Percentiles rank a stretch among this genome's conserved stretches.
phyloP scores from a whole-genome alignment of 2,113 vertebrate species.

The Salvelinus alpinus region DNA sequence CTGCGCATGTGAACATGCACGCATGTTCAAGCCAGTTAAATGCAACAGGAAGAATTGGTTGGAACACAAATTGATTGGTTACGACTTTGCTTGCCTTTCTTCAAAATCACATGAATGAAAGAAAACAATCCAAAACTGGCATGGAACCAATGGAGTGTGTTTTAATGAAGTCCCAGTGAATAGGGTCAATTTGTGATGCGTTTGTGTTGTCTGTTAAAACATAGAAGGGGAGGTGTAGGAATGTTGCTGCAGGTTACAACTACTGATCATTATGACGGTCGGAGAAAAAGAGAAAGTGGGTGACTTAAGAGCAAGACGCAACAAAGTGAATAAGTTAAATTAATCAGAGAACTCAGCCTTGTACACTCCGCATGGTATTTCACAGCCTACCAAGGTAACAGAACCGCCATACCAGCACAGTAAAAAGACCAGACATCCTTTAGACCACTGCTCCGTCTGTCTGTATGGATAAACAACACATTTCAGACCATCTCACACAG shows the following conservation, averaged over 20 bases:
- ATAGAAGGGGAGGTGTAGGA: too few relatives aligned
- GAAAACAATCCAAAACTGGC: neutral
- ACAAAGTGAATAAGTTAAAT: neutral
- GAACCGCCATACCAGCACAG: neutral
- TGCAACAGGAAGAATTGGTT: too few relatives aligned
- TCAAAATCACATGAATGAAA: neutral
- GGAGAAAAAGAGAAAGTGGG: too few relatives aligned
- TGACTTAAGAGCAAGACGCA: too few relatives aligned
- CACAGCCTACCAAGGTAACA: neutral
- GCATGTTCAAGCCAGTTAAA: too few relatives aligned
- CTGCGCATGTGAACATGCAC: neutral
- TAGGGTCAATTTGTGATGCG: neutral
- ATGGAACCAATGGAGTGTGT: neutral
- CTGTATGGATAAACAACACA: too few relatives aligned
- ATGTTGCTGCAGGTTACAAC: too few relatives aligned
- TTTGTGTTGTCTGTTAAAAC: neutral
- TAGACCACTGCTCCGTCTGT: neutral
- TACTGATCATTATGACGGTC: too few relatives aligned
- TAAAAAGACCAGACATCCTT: slow-evolving; percentile 5
- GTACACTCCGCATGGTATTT: neutral
- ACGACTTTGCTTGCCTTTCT: neutral
- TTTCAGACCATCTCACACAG: too few relatives aligned
- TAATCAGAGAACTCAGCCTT: neutral
- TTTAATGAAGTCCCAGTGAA: slow-evolving; percentile 1
- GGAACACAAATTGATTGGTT: too few relatives aligned